Base-by-base conservation (phyloP, 1,140 invertebrate species). In the Drosophila pseudoobscura region DNA sequence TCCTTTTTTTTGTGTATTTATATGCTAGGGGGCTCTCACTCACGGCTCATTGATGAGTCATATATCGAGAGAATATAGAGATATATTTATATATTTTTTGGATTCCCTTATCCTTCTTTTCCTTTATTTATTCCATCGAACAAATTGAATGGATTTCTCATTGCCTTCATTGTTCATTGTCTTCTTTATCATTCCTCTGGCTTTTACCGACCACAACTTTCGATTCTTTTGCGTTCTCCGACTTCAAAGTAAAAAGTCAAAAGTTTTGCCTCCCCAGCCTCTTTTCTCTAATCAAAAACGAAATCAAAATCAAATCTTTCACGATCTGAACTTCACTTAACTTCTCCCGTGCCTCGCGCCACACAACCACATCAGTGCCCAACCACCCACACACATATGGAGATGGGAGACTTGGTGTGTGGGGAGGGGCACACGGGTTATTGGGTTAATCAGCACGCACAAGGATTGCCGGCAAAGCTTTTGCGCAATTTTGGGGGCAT, bases 391-490 rank as follows among this genome's bases (percentile, higher is more conserved):
- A 64, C 17, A 50, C 17, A 24, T 50, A 11, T 50, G 17, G 15
- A 24, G 24, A 24, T 24, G 24, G 24, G 0, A 0, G 24, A 24
- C 17, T 24, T 24, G 24, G 3, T 3, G 44, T 45, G 64, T 2
- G 15, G 31, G 31, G 31, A 6, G 1, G 11, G 35, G 9, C 54
- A 24, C 53, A 61, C 53, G 71, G 59, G 59, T 74, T 74, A 74
- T 74, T 74, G 71, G 71, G 71, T 74, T 74, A 74, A 74, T 74
- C 71, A 65, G 71, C 71, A 74, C 71, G 71, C 71, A 74, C 61
- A 29, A 49, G 56, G 53, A 58, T 74, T 72, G 20, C 15, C 69
- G 69, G 52, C 26, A 29, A 6, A 62, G 70, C 52, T 73, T 72
- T 54, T 22, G 51, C n/a, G 6, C 41, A 26, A 6, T 56, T 56